A percentile compares a stretch with the other conserved stretches of the same genome.
Conservation (phyloP, 2,888 invertebrate genomes). For the Caenorhabditis sp. region DNA sequence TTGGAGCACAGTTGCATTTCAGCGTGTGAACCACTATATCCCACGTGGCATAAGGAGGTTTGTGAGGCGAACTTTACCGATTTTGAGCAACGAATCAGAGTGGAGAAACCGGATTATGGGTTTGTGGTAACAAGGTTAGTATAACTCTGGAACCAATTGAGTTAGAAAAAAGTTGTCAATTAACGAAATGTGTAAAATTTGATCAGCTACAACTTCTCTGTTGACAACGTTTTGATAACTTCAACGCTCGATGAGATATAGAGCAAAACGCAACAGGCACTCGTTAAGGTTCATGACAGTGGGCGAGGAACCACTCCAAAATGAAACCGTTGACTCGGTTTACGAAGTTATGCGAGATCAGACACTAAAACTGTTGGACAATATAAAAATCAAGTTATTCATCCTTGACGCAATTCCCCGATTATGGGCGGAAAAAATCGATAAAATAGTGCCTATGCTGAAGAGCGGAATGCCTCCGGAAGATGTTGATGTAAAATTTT, state of each 20-base stretch:
- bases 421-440: not conserved
- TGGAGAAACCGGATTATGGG: conserved; percentile 34
- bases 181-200: too few species aligned
- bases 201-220: too few species aligned
- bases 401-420: conserved; percentile 24
- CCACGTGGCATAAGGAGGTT: not conserved
- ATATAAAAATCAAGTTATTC: conserved; percentile 25
- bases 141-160: conserved; percentile 1
- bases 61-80: conserved; percentile 24
- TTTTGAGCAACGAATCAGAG: conserved; percentile 1
- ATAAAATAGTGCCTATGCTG: conserved; percentile 5
- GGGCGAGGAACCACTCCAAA: not conserved
- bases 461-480: conserved; percentile 10
- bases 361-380: conserved; percentile 13
- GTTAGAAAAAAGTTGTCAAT: too few species aligned
- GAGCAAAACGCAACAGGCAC: too few species aligned
- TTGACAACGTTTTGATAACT: too few species aligned
- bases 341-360: conserved; percentile 27
- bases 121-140: conserved; percentile 34
- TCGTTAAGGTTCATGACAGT: conserved; percentile 18
- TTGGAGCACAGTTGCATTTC: not conserved
- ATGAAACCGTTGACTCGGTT: conserved; percentile 10
- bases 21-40: conserved; percentile 32
- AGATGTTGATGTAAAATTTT: conserved; percentile 17
- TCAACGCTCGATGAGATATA: too few species aligned